Conservation (phyloP, 2,797 vertebrate species). For the Brachyrhaphis roseni region DNA sequence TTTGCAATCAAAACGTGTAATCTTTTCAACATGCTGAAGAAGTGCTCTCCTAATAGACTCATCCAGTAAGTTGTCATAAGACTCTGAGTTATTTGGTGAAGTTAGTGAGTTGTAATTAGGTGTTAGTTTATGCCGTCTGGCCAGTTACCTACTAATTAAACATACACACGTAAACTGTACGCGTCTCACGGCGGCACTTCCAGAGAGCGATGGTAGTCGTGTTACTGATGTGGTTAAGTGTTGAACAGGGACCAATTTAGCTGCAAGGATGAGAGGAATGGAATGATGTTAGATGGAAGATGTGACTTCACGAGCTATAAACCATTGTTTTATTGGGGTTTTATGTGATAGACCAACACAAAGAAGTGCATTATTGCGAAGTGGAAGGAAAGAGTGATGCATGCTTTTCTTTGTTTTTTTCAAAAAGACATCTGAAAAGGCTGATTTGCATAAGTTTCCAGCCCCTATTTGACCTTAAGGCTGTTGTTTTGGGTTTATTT, state of each 20-base stretch:
- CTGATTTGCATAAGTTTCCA: neutral
- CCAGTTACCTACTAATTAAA: conserved; percentile 3
- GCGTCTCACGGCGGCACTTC: neutral
- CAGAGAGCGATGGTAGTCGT: neutral
- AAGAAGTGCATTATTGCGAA: neutral
- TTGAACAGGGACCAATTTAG: conserved; percentile 3
- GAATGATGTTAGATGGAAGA: conserved; percentile 14
- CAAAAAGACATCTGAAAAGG: neutral
- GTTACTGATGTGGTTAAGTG: conserved; percentile 14
- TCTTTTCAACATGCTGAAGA: conserved; percentile 53
- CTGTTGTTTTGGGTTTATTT: neutral
- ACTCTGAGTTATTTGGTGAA: conserved; percentile 6
- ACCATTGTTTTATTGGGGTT: conserved; percentile 3
- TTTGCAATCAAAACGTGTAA: conserved; percentile 67
- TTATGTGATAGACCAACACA: neutral
- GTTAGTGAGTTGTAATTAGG: neutral
- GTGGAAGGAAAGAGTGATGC: neutral
- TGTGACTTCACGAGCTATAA: conserved; percentile 7
- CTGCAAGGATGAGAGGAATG: neutral
- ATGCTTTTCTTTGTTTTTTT: neutral
- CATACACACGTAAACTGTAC: neutral
- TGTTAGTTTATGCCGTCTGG: neutral
- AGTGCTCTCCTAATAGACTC: conserved; percentile 29
- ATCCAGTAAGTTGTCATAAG: conserved; percentile 20
- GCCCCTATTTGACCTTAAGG: neutral